Evolutionary conservation across 2,797 vertebrate genomes (phyloP).

Genomic region (Danio albolineatus): DNA sequence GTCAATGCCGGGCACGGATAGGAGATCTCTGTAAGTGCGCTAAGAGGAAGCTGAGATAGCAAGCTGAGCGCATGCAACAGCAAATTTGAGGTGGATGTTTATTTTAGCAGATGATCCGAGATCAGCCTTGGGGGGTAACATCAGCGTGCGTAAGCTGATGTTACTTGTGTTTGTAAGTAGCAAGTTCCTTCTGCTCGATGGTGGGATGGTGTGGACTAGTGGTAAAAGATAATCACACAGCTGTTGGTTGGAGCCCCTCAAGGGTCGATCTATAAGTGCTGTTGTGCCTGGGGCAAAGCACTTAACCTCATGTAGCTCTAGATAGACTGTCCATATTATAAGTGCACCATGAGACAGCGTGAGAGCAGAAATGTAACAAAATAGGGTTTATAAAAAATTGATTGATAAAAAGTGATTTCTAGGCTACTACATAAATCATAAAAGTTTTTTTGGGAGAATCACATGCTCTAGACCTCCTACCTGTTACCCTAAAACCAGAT

Average conservation of each 20-base stretch:
- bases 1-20: constrained; percentile 16
- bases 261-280: neutral
- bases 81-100: constrained; percentile 20
- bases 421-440: neutral
- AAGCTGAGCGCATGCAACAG: constrained; percentile 5
- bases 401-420: neutral
- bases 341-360: neutral
- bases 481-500: too few species aligned
- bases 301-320: constrained; percentile 8
- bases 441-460: neutral
- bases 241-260: neutral
- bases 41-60: constrained; percentile 20
- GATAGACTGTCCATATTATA: neutral
- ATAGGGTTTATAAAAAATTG: neutral
- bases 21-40: constrained; percentile 14
- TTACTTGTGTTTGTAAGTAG: constrained; percentile 6
- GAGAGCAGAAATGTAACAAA: neutral
- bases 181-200: neutral
- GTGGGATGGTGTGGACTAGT: neutral
- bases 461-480: too few species aligned
- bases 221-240: constrained; percentile 4
- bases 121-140: constrained; percentile 13
- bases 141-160: neutral
- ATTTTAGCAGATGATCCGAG: constrained; percentile 25
- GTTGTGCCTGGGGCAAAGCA: neutral